Conservation (phyloP, 2,888 invertebrate genomes). For the Tillus elongatus region DNA sequence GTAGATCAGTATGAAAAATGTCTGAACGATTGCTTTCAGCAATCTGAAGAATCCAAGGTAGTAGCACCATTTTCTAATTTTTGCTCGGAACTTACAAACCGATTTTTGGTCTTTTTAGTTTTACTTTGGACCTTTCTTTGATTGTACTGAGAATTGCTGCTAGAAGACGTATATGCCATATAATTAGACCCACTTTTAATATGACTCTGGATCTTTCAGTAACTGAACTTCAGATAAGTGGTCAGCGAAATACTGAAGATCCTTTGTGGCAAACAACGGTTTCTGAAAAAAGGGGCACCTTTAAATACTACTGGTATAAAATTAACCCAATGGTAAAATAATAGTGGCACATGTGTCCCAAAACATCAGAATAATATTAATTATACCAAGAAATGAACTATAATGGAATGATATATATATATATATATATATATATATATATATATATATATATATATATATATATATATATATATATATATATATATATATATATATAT, state of each 20-base stretch:
- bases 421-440: too few relatives aligned
- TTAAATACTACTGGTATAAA: slow-evolving; percentile 1
- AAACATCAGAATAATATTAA: not conserved
- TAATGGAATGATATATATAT: too few relatives aligned
- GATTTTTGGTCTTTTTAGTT: slow-evolving; percentile 1
- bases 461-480: too few relatives aligned
- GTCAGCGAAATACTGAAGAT: not conserved
- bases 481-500: too few relatives aligned
- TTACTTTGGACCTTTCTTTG: not conserved
- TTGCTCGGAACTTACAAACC: too few relatives aligned
- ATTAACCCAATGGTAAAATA: not conserved
- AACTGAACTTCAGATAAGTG: not conserved
- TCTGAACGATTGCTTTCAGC: too few relatives aligned
- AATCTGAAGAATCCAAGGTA: too few relatives aligned
- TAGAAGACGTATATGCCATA: not conserved
- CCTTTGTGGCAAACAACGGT: not conserved
- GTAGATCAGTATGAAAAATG: not conserved
- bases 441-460: too few relatives aligned
- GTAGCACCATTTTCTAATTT: too few relatives aligned
- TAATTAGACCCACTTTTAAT: not conserved
- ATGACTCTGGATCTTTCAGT: not conserved
- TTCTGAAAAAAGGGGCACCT: not conserved
- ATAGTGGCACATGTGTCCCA: slow-evolving; percentile 1
- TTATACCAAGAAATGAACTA: too few relatives aligned
- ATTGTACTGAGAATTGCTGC: not conserved